Percentiles rank a stretch among this genome's conserved stretches.
These are phyloP conservation scores for Poecilus cupreus DNA, from an alignment of 2,888 invertebrate genomes.

Conservation along the genomic window DNA sequence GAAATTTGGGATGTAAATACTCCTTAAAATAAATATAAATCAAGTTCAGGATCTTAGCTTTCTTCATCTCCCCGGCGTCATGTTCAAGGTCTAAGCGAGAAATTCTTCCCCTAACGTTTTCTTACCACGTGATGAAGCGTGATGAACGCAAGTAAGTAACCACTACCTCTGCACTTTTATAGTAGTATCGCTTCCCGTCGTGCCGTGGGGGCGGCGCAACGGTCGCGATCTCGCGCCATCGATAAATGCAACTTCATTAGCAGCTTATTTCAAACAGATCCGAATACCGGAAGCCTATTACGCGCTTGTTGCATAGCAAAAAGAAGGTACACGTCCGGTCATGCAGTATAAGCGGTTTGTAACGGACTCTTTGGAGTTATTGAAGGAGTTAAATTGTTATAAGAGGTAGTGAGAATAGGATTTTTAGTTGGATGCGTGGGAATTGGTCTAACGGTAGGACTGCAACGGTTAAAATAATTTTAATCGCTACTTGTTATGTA, in stretches of 20 bases:
- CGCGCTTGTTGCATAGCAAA: constrained; percentile 10
- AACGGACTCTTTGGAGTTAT: not conserved
- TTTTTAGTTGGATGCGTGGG: not conserved
- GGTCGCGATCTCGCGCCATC: constrained; percentile 19
- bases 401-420: not conserved
- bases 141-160: constrained; percentile 18
- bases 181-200: not conserved
- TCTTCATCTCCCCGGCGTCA: too few species aligned
- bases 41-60: too few species aligned
- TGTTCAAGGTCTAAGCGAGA: too few species aligned
- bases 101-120: not conserved
- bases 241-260: constrained; percentile 37
- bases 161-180: not conserved
- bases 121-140: constrained; percentile 8
- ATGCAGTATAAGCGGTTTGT: not conserved
- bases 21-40: too few species aligned
- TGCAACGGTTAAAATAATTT: not conserved
- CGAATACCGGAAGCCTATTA: constrained; percentile 12
- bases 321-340: constrained; percentile 8
- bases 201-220: not conserved
- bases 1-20: too few species aligned
- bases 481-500: not conserved
- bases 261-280: not conserved
- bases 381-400: not conserved
- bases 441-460: not conserved